Conservation (phyloP, 2,888 invertebrate species). For the Nemurella pictetii region DNA sequence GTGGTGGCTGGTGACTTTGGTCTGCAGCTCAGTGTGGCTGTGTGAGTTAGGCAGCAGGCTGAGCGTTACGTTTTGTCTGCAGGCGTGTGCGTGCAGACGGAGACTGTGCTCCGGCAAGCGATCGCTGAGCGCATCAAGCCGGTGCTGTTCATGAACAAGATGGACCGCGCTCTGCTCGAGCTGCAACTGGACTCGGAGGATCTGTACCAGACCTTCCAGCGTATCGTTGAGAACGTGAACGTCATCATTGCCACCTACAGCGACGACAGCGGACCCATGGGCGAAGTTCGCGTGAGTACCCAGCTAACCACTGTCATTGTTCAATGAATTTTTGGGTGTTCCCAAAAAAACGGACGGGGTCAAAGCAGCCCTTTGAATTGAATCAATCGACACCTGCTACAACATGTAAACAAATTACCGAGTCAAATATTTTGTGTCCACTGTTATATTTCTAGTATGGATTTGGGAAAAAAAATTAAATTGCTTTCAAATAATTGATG, state of each 20-base stretch:
- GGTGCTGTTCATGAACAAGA: conserved; percentile 99
- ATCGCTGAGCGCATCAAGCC: conserved; percentile 99
- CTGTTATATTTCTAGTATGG: too few species aligned
- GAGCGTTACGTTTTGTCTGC: conserved; percentile 33
- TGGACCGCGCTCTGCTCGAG: conserved; percentile 98
- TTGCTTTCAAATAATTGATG: too few species aligned
- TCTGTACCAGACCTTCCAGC: conserved; percentile 98
- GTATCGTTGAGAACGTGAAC: conserved; percentile 99
- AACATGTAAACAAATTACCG: too few species aligned
- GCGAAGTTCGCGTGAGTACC: conserved; percentile 85
- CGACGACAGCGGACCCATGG: conserved; percentile 98
- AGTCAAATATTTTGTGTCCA: too few species aligned
- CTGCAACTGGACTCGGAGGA: conserved; percentile 96
- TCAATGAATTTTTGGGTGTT: conserved; percentile 32
- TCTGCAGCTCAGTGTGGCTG: background rate
- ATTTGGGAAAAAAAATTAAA: too few species aligned
- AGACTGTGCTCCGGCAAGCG: conserved; percentile 99
- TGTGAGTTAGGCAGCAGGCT: background rate
- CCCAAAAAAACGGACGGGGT: too few species aligned
- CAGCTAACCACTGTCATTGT: conserved; percentile 30
- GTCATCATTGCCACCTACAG: conserved; percentile 99
- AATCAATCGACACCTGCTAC: too few species aligned
- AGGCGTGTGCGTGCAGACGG: conserved; percentile 99
- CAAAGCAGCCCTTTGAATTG: too few species aligned
- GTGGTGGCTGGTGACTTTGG: background rate